These are phyloP conservation scores for Macrosteles quadrilineatus DNA, from an alignment of 1,140 invertebrate species.

Conservation along the genomic window DNA sequence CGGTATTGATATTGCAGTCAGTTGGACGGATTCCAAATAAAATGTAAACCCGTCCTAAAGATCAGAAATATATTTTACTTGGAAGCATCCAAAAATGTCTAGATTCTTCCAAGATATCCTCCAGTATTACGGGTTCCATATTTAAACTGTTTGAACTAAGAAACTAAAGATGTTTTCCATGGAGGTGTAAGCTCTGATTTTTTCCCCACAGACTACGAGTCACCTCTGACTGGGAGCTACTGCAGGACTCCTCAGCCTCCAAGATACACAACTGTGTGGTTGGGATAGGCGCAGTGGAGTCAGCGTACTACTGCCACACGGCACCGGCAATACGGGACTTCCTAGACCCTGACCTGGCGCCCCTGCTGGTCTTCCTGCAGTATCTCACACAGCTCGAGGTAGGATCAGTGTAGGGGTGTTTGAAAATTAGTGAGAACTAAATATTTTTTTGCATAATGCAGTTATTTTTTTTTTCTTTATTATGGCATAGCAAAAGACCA, in stretches of 20 bases:
- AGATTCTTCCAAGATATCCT: background rate
- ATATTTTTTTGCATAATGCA: too few species aligned
- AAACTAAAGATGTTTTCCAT: too few species aligned
- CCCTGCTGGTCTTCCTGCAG: constrained; percentile 76
- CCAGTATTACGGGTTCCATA: background rate
- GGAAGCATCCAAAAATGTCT: too few species aligned
- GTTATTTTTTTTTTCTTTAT: too few species aligned
- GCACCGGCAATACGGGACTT: constrained; percentile 64
- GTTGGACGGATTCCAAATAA: too few species aligned
- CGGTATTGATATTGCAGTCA: too few species aligned
- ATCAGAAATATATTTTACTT: too few species aligned
- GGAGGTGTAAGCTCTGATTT: too few species aligned
- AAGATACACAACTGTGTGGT: constrained; percentile 59
- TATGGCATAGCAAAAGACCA: too few species aligned
- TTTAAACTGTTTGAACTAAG: background rate
- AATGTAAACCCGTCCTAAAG: too few species aligned
- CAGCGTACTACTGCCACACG: constrained; percentile 70
- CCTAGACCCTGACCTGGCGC: constrained; percentile 66
- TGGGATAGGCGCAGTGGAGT: constrained; percentile 83
- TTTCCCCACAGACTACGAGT: constrained; percentile 57
- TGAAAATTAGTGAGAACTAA: background rate
- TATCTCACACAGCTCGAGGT: constrained; percentile 87
- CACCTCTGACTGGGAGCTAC: constrained; percentile 54
- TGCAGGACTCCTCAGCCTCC: constrained; percentile 28
- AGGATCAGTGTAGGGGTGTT: constrained; percentile 36